These are phyloP conservation scores for Cataglyphis albicans DNA, from an alignment of 2,888 invertebrate genomes.

Conservation along the genomic window DNA sequence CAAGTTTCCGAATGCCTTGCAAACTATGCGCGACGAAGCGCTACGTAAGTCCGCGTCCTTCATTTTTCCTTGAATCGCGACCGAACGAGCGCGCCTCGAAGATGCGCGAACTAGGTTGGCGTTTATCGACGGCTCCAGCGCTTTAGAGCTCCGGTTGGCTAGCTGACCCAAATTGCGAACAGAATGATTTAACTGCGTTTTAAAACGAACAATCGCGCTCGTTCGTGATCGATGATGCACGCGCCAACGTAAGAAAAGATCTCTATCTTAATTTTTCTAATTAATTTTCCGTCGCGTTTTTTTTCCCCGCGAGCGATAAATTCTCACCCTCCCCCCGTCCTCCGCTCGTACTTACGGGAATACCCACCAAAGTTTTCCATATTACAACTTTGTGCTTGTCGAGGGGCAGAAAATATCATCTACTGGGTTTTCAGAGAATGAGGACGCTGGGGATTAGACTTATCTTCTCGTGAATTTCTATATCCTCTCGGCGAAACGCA, in stretches of 20 bases:
- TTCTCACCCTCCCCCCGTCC: background rate
- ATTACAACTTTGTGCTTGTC: conserved; percentile 27
- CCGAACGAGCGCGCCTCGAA: conserved; percentile 3
- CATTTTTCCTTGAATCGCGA: conserved; percentile 1
- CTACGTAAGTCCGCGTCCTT: background rate
- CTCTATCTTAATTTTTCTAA: conserved; percentile 42
- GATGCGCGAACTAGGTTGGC: conserved; percentile 52
- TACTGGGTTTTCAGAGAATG: conserved; percentile 24
- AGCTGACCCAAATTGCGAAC: conserved; percentile 9
- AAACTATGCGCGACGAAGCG: background rate
- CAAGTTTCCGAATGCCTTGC: conserved; percentile 1
- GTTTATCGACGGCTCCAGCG: conserved; percentile 50
- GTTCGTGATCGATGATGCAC: background rate
- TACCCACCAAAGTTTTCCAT: conserved; percentile 19
- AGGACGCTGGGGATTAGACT: conserved; percentile 34
- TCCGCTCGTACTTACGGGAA: background rate
- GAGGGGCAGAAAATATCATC: conserved; percentile 10
- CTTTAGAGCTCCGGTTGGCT: background rate
- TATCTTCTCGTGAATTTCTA: conserved; percentile 24
- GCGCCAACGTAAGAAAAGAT: background rate
- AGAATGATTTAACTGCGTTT: conserved; percentile 30
- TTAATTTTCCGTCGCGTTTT: conserved; percentile 5
- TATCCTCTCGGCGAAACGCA: background rate
- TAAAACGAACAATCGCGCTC: background rate
- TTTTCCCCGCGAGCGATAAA: conserved; percentile 3